These are phyloP conservation scores for Spermophilus dauricus DNA, from an alignment of 2,113 vertebrate species.

Conservation along the genomic window DNA sequence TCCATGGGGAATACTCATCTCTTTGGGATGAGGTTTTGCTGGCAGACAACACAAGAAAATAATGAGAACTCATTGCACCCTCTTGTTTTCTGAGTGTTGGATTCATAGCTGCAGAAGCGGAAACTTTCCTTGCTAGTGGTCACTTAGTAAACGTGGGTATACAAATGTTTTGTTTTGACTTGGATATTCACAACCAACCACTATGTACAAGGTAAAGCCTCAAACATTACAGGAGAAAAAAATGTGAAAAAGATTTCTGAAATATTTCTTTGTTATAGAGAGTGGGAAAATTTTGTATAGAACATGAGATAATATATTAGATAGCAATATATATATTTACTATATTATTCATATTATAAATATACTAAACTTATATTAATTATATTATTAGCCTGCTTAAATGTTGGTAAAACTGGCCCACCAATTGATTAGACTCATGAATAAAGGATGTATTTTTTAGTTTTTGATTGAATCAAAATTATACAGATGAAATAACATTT, in stretches of 20 bases:
- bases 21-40: slow-evolving; percentile 1
- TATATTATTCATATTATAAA: neutral
- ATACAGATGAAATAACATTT: neutral
- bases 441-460: slow-evolving; percentile 36
- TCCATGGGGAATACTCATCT: neutral
- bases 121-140: neutral
- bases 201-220: neutral
- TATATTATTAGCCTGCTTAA: slow-evolving; percentile 9
- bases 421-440: neutral
- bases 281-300: neutral
- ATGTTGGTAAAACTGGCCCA: slow-evolving; percentile 17
- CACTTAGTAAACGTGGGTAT: neutral
- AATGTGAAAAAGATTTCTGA: slow-evolving; percentile 18
- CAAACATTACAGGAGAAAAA: neutral
- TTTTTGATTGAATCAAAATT: slow-evolving; percentile 39
- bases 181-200: neutral
- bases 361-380: neutral
- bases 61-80: neutral
- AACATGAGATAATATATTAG: neutral
- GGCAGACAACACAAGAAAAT: neutral
- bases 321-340: neutral
- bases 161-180: neutral
- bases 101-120: neutral
- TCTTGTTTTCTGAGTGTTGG: slow-evolving; percentile 5
- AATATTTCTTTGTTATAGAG: neutral